phyloP scores from a whole-genome alignment of 1,140 invertebrate species.

The Danaus melanippus region DNA sequence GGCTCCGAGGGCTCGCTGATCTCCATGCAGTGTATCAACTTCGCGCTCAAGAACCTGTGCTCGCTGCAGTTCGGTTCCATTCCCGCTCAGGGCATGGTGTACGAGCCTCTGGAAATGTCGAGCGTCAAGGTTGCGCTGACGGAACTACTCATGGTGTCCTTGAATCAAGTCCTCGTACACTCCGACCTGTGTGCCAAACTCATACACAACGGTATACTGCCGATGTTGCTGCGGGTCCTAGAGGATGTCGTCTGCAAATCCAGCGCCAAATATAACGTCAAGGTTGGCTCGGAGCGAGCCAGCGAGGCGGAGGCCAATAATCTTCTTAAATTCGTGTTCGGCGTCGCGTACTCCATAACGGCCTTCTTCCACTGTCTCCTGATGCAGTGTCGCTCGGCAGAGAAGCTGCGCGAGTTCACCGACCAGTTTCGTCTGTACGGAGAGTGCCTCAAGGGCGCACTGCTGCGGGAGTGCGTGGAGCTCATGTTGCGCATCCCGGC shows the following conservation, averaged over 20 bases:
- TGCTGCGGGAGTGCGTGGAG: conserved; percentile 74
- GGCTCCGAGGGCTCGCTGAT: conserved; percentile 71
- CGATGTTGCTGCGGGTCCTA: conserved; percentile 74
- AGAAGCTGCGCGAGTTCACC: conserved; percentile 74
- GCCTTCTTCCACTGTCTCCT: conserved; percentile 75
- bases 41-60: conserved; percentile 75
- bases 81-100: conserved; percentile 24
- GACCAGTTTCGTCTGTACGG: conserved; percentile 75
- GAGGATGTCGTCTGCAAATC: conserved; percentile 73
- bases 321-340: conserved; percentile 76
- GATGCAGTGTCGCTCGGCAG: conserved; percentile 71
- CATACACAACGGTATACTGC: conserved; percentile 75
- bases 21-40: conserved; percentile 75
- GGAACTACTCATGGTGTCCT: conserved; percentile 72
- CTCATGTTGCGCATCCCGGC: conserved; percentile 72
- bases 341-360: conserved; percentile 73
- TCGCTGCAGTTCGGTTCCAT: conserved; percentile 73
- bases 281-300: conserved; percentile 22
- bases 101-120: conserved; percentile 47
- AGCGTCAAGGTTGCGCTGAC: conserved; percentile 74
- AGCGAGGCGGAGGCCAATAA: conserved; percentile 48
- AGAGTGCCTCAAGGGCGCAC: conserved; percentile 73
- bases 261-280: conserved; percentile 34
- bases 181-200: conserved; percentile 74
- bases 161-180: conserved; percentile 73